phyloP scores from a whole-genome alignment of 2,797 vertebrate genomes.

The Clarias pachynema region DNA sequence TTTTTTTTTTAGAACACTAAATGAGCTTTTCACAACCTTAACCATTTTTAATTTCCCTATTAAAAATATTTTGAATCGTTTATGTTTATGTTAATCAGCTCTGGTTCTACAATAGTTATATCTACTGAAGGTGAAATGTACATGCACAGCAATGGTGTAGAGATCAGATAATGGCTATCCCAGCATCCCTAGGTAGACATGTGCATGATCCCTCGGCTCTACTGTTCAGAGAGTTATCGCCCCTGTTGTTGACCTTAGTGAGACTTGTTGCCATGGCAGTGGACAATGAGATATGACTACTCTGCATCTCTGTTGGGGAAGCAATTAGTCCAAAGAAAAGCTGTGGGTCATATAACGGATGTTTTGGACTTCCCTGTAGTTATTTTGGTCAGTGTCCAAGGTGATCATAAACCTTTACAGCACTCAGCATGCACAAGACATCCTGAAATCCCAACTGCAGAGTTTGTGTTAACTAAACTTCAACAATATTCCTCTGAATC shows the following conservation, averaged over 20 bases:
- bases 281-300: constrained; percentile 52
- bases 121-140: constrained; percentile 25
- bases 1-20: background rate
- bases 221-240: constrained; percentile 39
- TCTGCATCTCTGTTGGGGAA: background rate
- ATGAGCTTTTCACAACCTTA: background rate
- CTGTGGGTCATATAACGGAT: background rate
- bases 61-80: no score
- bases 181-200: constrained; percentile 41
- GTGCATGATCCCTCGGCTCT: background rate
- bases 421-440: background rate
- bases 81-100: constrained; percentile 12
- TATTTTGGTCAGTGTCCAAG: constrained; percentile 31
- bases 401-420: constrained; percentile 29
- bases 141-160: constrained; percentile 1
- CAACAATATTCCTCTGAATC: background rate
- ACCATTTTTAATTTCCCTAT: background rate
- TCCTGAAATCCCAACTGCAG: background rate
- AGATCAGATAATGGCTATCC: constrained; percentile 52
- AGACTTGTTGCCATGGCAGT: constrained; percentile 69
- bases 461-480: background rate
- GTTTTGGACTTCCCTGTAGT: constrained; percentile 30
- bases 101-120: constrained; percentile 32
- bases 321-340: constrained; percentile 10
- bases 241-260: constrained; percentile 64